Evolutionary conservation across 1,140 invertebrate genomes (phyloP).

Genomic region (Antheraea pernyi): DNA sequence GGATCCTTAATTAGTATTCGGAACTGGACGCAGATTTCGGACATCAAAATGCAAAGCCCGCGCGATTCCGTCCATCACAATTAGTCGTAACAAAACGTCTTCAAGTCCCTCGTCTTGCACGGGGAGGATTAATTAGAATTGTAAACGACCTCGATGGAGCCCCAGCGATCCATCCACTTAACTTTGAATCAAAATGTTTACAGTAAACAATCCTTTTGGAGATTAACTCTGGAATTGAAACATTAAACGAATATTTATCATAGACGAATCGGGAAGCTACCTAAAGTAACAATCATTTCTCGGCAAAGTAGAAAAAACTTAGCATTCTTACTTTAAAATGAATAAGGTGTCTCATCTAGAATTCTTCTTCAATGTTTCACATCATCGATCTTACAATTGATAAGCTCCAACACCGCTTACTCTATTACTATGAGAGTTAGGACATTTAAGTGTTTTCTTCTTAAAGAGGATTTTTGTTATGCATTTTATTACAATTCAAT

Average conservation of each 20-base stretch:
- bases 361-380: too few species aligned
- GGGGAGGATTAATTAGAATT: conserved; percentile 69
- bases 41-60: conserved; percentile 66
- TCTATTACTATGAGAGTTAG: too few species aligned
- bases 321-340: too few species aligned
- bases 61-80: conserved; percentile 48
- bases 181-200: conserved; percentile 71
- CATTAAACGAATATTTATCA: conserved; percentile 64
- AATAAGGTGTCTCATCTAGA: too few species aligned
- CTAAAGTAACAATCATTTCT: too few species aligned
- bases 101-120: conserved; percentile 53
- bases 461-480: too few species aligned
- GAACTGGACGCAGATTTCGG: conserved; percentile 25
- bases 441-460: too few species aligned
- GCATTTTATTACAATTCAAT: too few species aligned
- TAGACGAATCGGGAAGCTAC: conserved; percentile 16
- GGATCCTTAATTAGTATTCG: conserved; percentile 45
- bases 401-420: too few species aligned
- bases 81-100: conserved; percentile 44
- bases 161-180: conserved; percentile 57
- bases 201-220: conserved; percentile 73
- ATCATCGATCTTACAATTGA: too few species aligned
- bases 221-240: conserved; percentile 68
- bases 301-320: too few species aligned
- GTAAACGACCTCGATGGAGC: conserved; percentile 56